These are phyloP conservation scores for Stenchaetothrips biformis DNA, from an alignment of 2,888 invertebrate genomes.

Conservation along the genomic window DNA sequence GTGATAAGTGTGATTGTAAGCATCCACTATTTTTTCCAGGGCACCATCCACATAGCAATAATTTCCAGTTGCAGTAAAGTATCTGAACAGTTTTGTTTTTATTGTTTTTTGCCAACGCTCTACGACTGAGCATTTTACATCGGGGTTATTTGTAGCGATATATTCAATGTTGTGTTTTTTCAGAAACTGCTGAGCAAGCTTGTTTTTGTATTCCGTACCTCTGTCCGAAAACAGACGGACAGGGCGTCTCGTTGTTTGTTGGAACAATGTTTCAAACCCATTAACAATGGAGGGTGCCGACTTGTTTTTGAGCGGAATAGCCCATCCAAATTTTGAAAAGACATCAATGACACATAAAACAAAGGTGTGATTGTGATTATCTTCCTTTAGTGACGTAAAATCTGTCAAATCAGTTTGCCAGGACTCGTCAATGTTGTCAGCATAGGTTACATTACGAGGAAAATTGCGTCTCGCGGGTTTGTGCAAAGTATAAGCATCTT, in stretches of 20 bases:
- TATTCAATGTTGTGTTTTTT: conserved; percentile 35
- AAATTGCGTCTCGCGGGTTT: neutral
- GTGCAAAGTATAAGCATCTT: neutral
- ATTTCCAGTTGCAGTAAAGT: conserved; percentile 38
- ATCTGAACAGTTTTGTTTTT: conserved; percentile 39
- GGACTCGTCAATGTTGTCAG: neutral
- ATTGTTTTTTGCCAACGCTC: conserved; percentile 41
- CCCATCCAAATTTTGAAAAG: no score
- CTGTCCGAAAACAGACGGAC: neutral
- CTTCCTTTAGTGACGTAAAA: no score
- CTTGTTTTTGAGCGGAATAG: no score
- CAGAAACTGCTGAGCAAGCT: conserved; percentile 27
- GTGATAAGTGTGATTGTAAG: conserved; percentile 39
- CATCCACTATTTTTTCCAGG: conserved; percentile 37
- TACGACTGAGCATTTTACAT: conserved; percentile 40
- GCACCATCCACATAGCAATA: conserved; percentile 38
- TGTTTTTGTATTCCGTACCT: neutral
- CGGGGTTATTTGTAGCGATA: conserved; percentile 38
- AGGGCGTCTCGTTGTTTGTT: neutral
- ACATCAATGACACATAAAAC: no score
- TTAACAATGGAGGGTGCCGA: neutral
- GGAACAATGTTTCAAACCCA: conserved; percentile 25
- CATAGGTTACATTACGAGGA: neutral
- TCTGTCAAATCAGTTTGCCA: neutral
- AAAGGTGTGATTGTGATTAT: no score